Evolutionary conservation across 2,888 invertebrate genomes (phyloP), one percentile per base, ranked within the genome.

Genomic region (Stratiomys singularior): DNA sequence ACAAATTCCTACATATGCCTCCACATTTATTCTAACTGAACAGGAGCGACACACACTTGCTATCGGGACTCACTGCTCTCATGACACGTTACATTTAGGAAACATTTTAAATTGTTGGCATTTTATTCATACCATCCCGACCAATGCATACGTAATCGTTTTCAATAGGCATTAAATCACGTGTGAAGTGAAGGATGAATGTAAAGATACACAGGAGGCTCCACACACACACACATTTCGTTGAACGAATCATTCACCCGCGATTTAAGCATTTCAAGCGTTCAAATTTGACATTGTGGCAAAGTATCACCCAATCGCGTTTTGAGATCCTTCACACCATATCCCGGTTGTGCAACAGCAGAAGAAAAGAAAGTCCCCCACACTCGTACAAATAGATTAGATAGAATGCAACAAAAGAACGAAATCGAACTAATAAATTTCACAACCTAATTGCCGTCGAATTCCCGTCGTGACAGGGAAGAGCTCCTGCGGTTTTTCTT

Each of bases 391-490:
- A 37, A 9, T 9, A 37, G 37, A 37, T 37, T 5, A 37, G 37
- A 37, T 37, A 37, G 5, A 37, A 3, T n/a, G 37, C 4, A 37
- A 37, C n/a, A 64, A 30, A 66, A 66, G 66, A 66, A 52, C 52
- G 52, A 5, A 25, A 47, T 69, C 21, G 15, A 56, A 58, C 71
- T 28, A 63, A 77, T 77, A 77, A 77, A 71, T 77, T 77, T 71
- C 60, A 71, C 71, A 71, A 63, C 47, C 71, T 71, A 77, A 77
- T 71, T 69, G 77, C 71, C 60, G 77, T 69, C 71, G 37, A 44
- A 46, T 47, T 67, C 77, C 71, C 71, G 67, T 71, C 47, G 77
- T 60, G 71, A 52, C 21, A 67, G 47, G 18, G 56, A 46, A 37
- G 63, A 58, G 27, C 60, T 52, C 76, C 67, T 64, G 76, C 23